Conservation (phyloP, 2,797 vertebrate species). For the Rallus crepitans region DNA sequence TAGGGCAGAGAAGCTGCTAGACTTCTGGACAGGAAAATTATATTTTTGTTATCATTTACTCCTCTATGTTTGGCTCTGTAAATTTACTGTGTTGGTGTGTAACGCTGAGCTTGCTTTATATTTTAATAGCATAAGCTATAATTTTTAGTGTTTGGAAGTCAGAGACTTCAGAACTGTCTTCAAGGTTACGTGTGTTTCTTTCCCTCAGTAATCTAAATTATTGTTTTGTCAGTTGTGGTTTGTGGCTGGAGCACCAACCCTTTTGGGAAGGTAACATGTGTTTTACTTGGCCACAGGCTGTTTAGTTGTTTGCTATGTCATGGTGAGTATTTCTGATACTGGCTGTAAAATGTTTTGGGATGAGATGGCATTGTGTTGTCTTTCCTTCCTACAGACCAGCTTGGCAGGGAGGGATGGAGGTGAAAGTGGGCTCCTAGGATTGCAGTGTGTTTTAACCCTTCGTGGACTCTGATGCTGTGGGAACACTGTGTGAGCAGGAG, state of each 20-base stretch:
- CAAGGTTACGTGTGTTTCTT: not conserved
- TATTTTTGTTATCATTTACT: not conserved
- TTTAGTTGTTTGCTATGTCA: not conserved
- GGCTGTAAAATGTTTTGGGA: not conserved
- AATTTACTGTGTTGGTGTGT: not conserved
- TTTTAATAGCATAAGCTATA: not conserved
- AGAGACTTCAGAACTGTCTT: not conserved
- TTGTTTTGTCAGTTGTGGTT: not conserved
- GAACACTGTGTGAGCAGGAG: not conserved
- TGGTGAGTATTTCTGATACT: not conserved
- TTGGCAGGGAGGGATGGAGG: not conserved
- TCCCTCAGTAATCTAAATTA: not conserved
- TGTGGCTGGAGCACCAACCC: not conserved
- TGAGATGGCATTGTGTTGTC: not conserved
- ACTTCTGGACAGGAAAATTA: not conserved
- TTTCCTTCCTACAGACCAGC: not conserved
- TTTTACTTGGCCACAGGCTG: no score
- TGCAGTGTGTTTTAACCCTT: not conserved
- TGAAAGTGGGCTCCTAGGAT: not conserved
- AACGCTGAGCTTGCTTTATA: not conserved
- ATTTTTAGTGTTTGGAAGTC: not conserved
- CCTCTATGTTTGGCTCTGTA: not conserved
- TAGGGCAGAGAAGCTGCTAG: not conserved
- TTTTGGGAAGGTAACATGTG: not conserved
- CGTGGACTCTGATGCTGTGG: not conserved